Evolutionary conservation across 2,888 invertebrate genomes (phyloP), one percentile per base, ranked within the genome.

Genomic region (Auanema sp.): DNA sequence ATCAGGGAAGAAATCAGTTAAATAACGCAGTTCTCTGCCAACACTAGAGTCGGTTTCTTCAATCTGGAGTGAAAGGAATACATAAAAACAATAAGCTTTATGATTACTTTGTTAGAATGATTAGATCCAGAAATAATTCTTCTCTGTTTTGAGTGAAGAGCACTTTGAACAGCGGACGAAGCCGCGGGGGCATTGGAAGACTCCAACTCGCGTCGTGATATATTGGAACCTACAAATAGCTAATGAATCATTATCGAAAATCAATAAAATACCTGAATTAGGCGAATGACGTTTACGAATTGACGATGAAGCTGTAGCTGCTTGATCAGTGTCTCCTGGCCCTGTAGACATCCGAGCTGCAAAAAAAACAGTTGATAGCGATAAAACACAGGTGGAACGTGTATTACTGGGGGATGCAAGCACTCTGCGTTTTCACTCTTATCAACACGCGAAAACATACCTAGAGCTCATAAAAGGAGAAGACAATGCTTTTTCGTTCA

Each of bases 1-100:
- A 47, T 75, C 67, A 11, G 74, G 75, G 49, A 75, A 75, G 52
- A 64, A 70, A 57, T 77, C 72, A 6, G 66, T 75, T 43, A 76
- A 56, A 61, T 70, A 40, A 12, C 60, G 60, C 10, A 60, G 53
- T 55, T 60, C 60, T 2, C 60, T 24, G 51, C 59, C 16, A 43
- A 18, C 40, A 52, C 59, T 52, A 42, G 33, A 41, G 24, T 25
- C 12, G 42, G 52, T 50, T 59, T 6, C 47, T 50, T 47, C 8
- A 10, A 21, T 23, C 16, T 33, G 16, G 50, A 53, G 23, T 23
- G 10, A 8, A 12, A 24, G 10, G 11, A 12, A 25, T 53, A 10
- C 8, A 16, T 33, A 24, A 11, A 16, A 51, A 51, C 2, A 18
- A 3, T 18, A 10, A 5, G 5, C 10, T 21, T 21, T 18, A 5